phyloP scores from a whole-genome alignment of 2,797 vertebrate genomes.

The Coendou prehensilis region DNA sequence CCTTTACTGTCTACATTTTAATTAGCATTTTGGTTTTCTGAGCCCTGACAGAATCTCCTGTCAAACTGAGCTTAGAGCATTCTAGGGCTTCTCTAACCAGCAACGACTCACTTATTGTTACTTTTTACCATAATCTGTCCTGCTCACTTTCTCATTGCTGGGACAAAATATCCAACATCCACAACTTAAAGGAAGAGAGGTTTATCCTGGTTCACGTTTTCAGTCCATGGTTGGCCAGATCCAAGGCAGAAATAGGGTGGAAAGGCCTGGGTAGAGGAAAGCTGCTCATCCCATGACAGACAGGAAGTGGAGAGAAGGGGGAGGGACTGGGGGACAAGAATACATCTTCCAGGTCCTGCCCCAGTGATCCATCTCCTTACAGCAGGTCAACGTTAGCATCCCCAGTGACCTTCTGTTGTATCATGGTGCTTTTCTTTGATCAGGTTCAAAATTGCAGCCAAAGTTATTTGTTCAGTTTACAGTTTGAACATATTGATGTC shows the following conservation, averaged over 20 bases:
- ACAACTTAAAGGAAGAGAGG: background rate
- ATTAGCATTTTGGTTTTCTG: background rate
- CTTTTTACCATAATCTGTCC: background rate
- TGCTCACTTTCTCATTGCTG: background rate
- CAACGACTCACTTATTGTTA: background rate
- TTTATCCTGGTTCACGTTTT: background rate
- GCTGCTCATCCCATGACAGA: background rate
- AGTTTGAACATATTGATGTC: constrained; percentile 18
- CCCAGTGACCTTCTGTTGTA: background rate
- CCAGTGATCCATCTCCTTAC: background rate
- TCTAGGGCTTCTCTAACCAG: background rate
- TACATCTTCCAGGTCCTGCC: background rate
- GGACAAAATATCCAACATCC: background rate
- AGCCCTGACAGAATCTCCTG: background rate
- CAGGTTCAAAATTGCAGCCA: constrained; percentile 41
- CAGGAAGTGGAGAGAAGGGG: background rate
- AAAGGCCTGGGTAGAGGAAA: background rate
- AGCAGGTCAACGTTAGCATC: background rate
- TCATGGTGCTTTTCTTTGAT: background rate
- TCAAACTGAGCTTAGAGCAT: background rate
- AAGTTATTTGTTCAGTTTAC: constrained; percentile 36
- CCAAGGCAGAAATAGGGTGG: background rate
- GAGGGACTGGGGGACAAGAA: background rate
- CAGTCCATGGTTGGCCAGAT: background rate
- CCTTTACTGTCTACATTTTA: background rate